Evolutionary conservation across 2,113 vertebrate species (phyloP).

Genomic region (Odocoileus hemionus): DNA sequence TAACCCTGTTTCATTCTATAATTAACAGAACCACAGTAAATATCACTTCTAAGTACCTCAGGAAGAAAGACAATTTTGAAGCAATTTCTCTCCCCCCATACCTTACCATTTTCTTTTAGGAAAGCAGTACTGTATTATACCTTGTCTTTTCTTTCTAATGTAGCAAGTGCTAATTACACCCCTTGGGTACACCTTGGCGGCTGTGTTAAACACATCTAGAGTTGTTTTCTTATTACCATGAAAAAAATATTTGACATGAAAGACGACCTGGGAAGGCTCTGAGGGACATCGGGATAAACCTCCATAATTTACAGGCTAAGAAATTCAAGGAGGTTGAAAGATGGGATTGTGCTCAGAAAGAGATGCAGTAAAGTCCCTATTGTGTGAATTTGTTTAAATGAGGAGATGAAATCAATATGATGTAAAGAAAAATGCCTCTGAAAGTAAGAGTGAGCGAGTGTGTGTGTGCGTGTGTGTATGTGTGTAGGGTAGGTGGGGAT

Average conservation of each 20-base stretch:
- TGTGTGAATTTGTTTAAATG: constrained; percentile 13
- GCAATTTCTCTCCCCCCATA: background rate
- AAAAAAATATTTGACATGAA: constrained; percentile 56
- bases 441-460: too few species aligned
- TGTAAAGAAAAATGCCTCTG: background rate
- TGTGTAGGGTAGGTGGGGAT: background rate
- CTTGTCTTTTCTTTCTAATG: constrained; percentile 40
- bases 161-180: constrained; percentile 62
- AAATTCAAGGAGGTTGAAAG: background rate
- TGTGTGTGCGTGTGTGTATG: background rate
- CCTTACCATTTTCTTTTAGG: background rate
- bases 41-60: background rate
- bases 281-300: constrained; percentile 22
- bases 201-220: constrained; percentile 55
- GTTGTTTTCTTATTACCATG: constrained; percentile 64
- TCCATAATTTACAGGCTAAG: constrained; percentile 11
- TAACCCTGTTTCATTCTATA: constrained; percentile 17
- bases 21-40: constrained; percentile 35
- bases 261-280: constrained; percentile 21
- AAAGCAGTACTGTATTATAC: background rate
- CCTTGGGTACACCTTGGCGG: constrained; percentile 59
- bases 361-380: background rate
- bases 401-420: constrained; percentile 27
- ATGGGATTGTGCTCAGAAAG: background rate
- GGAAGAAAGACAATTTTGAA: constrained; percentile 39